Evolutionary conservation across 1,140 invertebrate genomes (phyloP).

Genomic region (Apocrypta bakeri): DNA sequence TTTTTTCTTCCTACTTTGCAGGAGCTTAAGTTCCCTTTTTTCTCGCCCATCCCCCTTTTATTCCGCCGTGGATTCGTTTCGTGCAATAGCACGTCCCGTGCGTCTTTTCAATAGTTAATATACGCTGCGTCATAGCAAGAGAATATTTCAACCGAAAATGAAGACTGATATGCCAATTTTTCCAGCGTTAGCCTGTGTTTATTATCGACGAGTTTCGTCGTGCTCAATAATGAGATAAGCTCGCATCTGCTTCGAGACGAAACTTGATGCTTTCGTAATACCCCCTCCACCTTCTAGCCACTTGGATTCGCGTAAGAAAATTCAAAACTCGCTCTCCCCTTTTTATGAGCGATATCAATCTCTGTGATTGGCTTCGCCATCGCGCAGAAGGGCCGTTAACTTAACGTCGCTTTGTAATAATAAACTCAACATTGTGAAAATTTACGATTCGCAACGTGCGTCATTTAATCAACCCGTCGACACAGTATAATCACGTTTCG

Average conservation of each 20-base stretch:
- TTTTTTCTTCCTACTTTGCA: slow-evolving; percentile 33
- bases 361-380: slow-evolving; percentile 1
- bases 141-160: slow-evolving; percentile 53
- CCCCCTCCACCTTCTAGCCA: background rate
- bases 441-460: background rate
- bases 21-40: slow-evolving; percentile 21
- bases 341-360: slow-evolving; percentile 36
- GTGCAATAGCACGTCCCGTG: slow-evolving; percentile 35
- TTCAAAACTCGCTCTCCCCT: background rate
- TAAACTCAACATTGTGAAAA: background rate
- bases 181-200: slow-evolving; percentile 46
- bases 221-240: slow-evolving; percentile 41
- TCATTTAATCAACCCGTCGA: background rate
- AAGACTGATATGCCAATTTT: slow-evolving; percentile 62
- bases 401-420: background rate
- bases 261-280: background rate
- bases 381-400: background rate
- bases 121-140: slow-evolving; percentile 17
- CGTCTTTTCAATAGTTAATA: slow-evolving; percentile 56
- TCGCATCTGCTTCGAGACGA: background rate
- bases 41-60: background rate
- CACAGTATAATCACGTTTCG: background rate
- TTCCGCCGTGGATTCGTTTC: background rate
- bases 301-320: background rate
- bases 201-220: slow-evolving; percentile 53